phyloP scores from a whole-genome alignment of 2,888 invertebrate species.

The Idaea aversata region DNA sequence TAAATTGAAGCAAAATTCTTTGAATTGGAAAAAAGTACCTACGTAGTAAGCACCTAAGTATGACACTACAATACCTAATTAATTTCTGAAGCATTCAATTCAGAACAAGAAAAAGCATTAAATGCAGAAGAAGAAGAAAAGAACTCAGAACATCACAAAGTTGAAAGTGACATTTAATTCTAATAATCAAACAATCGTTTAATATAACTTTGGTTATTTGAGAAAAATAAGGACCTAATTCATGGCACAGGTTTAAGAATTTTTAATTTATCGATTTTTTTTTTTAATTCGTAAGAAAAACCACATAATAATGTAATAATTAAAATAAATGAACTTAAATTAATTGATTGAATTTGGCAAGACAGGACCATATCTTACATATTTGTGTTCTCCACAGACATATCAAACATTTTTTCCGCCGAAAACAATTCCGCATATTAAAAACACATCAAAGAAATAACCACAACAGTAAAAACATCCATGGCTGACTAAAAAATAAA shows the following conservation, averaged over 20 bases:
- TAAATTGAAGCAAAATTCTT: constrained; percentile 10
- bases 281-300: too few species aligned
- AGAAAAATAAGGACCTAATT: background rate
- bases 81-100: too few species aligned
- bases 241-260: background rate
- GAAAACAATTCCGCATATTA: background rate
- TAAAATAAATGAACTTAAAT: too few species aligned
- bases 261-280: too few species aligned
- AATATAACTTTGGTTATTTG: background rate
- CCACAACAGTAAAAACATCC: constrained; percentile 5
- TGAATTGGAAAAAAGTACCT: background rate
- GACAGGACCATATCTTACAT: background rate
- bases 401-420: background rate
- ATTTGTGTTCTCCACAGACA: background rate
- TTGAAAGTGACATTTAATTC: background rate
- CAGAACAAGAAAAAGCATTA: too few species aligned
- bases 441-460: constrained; percentile 14
- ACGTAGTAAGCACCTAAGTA: background rate
- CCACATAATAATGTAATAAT: too few species aligned
- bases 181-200: background rate
- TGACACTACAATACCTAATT: too few species aligned
- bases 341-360: too few species aligned
- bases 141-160: background rate
- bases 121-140: too few species aligned
- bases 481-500: constrained; percentile 24